Base-by-base conservation (phyloP, 2,113 vertebrate species). In the Ailuropoda melanoleuca region DNA sequence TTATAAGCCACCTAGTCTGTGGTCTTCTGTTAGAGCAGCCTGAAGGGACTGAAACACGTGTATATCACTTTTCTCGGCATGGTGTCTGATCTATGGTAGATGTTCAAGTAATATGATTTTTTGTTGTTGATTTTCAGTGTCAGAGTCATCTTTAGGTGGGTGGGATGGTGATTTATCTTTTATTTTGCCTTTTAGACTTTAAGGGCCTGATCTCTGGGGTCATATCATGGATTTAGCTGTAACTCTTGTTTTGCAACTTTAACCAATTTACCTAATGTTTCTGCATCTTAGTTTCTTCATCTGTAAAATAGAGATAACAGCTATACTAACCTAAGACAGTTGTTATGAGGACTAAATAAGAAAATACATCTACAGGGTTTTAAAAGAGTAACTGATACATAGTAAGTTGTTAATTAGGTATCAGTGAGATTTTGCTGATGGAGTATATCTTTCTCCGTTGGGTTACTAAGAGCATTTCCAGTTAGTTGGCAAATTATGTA, bases 211-310 rank as follows among this genome's bases (percentile, higher is more conserved):
- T 55, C 3, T 82, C 46, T 29, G 19, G 19, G 70, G 15, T 72
- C 3, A 19, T 8, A 13, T 53, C 58, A 21, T 81, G 34, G 18
- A 5, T 68, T 80, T 77, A 70, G 13, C 13, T 70, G 5, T 72
- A 90, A 89, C 46, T 85, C 18, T 93, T 84, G 11, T 94, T 90
- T 95, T 92, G 48, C 55, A 7, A 82, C 39, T 60, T 93, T 86
- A 56, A 11, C 21, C 4, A 92, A 84, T 70, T 68, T 74, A 56
- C 13, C 17, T 75, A 34, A 83, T 23, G 9, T 70, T 12, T 84
- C 17, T 56, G 11, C 2, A 0, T 34, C 70, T 88, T 18, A 88
- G 10, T 72, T 85, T 84, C 26, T 11, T 92, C 75, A 93, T 75
- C 56, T 93, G 26, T 85, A 60, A 80, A 80, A 26, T 85, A 46